Percentiles rank a stretch among this genome's conserved stretches.
These are phyloP conservation scores for Luffia ferchaultella DNA, from an alignment of 2,888 invertebrate genomes.

Conservation along the genomic window DNA sequence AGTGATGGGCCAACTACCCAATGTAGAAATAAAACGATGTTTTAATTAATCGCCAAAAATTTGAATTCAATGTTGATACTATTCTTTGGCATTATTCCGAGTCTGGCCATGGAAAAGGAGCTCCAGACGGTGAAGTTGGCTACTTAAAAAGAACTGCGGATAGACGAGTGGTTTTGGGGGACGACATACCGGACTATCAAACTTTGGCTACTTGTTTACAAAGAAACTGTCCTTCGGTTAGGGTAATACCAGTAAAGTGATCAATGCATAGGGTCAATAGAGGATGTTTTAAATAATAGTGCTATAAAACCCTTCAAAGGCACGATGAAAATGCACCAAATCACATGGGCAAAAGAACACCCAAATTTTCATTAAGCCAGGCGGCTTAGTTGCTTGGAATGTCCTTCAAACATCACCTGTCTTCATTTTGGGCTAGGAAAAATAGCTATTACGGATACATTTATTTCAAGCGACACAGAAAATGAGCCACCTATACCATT, in stretches of 20 bases:
- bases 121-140: slow-evolving; percentile 26
- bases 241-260: background rate
- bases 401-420: no score
- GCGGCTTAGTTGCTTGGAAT: background rate
- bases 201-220: background rate
- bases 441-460: no score
- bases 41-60: slow-evolving; percentile 10
- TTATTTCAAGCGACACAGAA: no score
- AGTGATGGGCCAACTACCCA: slow-evolving; percentile 10
- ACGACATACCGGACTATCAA: slow-evolving; percentile 8
- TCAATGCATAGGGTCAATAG: background rate
- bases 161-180: slow-evolving; percentile 12
- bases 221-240: background rate
- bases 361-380: background rate
- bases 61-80: slow-evolving; percentile 4
- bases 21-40: slow-evolving; percentile 13
- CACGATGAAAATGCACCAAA: background rate
- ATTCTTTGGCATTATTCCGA: slow-evolving; percentile 24
- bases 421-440: no score
- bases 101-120: slow-evolving; percentile 27
- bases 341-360: background rate
- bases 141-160: slow-evolving; percentile 24
- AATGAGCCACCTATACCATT: no score
- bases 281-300: background rate
- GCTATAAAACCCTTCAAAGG: background rate